Base-by-base conservation (phyloP, 2,888 invertebrate species). In the Bhutanitis thaidina region DNA sequence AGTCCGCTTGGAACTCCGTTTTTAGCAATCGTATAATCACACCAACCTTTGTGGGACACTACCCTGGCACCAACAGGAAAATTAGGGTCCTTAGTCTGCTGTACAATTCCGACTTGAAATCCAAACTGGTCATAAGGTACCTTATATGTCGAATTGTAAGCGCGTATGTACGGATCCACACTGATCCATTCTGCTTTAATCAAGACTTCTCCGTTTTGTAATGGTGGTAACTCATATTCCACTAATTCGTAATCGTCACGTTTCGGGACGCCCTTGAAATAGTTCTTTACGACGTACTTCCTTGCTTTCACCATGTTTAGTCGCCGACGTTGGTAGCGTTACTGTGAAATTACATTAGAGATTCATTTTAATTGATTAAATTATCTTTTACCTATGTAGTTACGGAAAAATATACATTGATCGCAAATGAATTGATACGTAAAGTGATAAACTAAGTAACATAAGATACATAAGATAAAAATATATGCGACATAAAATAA, bases 1-100 rank as follows among this genome's bases (percentile, higher is more conserved):
- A 52, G 30, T 0, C 16, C 12, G 1, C 16, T 15, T 81, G 1
- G 84, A 80, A 20, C 20, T 13, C 4, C n/a, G 0, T 43, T 39
- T 25, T 53, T 45, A n/a, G 53, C 43, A 3, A 61, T 55, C 12
- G 53, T 49, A 8, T 63, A 60, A 29, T 64, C 64, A 34, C 62
- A 61, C 94, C 94, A 94, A 10, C 94, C 94, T 54, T 91, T 81
- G 55, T 90, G 74, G 1, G 90, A 91, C 0, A 92, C 76, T 4
- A 93, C 81, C 59, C 86, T 74, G 52, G 83, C 81, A 1, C 92
- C 93, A 8, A 90, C 90, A 1, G 93, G 92, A 67, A 76, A 93
- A 0, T 90, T 73, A 0, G 79, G 56, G 68, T 93, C 86, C 61
- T 91, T 92, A 37, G 92, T 93, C 56, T 93, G 91, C 34, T 91